Base-by-base conservation (phyloP, 2,113 vertebrate species). In the Limnothrissa miodon region DNA sequence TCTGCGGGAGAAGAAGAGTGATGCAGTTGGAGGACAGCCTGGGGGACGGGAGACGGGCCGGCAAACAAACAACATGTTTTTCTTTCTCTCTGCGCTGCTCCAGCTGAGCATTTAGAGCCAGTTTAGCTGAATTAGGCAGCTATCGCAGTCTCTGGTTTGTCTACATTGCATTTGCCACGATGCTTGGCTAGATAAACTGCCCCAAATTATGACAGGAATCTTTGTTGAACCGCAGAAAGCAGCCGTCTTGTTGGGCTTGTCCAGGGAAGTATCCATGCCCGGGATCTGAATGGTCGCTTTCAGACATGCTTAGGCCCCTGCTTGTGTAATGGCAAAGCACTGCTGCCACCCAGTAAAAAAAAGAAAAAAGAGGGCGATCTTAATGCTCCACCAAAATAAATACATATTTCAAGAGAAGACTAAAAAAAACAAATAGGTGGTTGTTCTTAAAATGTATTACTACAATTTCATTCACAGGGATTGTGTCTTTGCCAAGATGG, bases 141-240 rank as follows among this genome's bases (percentile, higher is more conserved):
- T 45, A 84, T 80, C 78, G 45, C 39, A 23, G 42, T 74, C 29
- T 23, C 51, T 29, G 45, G 46, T 70, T 70, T 80, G 42, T 59
- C 56, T 70, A 62, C 36, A 78, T n/a, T 42, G 39, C 45, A 56
- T 78, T 78, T 46, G 13, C 74, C 33, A 59, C 79, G 15, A 36
- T 39, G 78, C 74, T 53, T 21, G 45, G n/a, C 33, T 36, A 46
- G 29, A 36, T 19, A 48, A 74, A 51, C n/a, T 5, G 79, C 45
- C 66, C 13, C 3, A 33, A 85, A 82, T 85, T 80, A 80, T 56
- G 53, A 56, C 78, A 62, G 39, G 42, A 59, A 79, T 45, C 42
- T 79, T 66, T 23, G 78, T 48, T 82, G 39, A 11, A 45, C 51
- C 51, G 7, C 80, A 56, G 10, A 44, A 81, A 56, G 53, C 62